A percentile compares a stretch with the other conserved stretches of the same genome.
Conservation (phyloP, 1,140 invertebrate genomes). For the Caerostris darwini region DNA sequence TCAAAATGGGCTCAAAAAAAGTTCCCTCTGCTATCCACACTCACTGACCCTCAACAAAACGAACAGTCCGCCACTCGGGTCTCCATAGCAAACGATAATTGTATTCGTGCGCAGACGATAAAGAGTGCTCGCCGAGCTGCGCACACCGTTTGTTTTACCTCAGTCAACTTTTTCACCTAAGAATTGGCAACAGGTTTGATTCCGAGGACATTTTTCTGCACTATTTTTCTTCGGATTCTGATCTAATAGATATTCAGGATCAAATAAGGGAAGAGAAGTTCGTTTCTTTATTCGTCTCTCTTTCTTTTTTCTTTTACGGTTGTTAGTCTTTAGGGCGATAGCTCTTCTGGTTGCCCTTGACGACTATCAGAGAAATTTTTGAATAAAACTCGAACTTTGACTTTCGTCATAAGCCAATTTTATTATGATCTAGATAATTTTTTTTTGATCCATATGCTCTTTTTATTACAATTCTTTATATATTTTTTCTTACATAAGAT, state of each 20-base stretch:
- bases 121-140: background rate
- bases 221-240: background rate
- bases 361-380: conserved; percentile 44
- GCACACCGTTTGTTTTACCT: background rate
- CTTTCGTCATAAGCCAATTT: conserved; percentile 1
- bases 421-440: conserved; percentile 7
- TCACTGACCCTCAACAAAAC: conserved; percentile 62
- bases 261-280: background rate
- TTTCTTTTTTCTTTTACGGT: background rate
- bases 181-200: conserved; percentile 5
- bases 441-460: background rate
- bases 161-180: background rate
- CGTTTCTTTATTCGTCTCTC: background rate
- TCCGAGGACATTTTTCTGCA: background rate
- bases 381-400: conserved; percentile 56
- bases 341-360: conserved; percentile 51
- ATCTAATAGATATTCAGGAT: background rate
- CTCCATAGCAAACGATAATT: background rate
- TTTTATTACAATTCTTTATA: background rate
- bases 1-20: conserved; percentile 21
- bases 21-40: conserved; percentile 12
- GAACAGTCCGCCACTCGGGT: conserved; percentile 8
- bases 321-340: background rate
- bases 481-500: background rate
- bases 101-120: conserved; percentile 45